Conservation (phyloP, 2,797 vertebrate species). For the Clamator glandarius region DNA sequence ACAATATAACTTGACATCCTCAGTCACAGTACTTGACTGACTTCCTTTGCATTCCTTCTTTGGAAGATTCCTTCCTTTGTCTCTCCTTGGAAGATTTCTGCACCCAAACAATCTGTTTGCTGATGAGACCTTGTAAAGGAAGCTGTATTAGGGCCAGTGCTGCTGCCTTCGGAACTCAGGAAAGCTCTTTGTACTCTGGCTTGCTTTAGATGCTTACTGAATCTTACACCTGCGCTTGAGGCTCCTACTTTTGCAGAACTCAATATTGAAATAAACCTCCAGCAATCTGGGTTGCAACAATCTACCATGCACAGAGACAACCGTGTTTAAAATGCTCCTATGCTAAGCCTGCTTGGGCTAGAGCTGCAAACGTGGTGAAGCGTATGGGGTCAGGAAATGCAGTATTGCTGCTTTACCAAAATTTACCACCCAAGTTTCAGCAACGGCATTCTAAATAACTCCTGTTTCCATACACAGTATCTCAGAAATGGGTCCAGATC, state of each 20-base stretch:
- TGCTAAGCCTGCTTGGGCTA: not conserved
- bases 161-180: not conserved
- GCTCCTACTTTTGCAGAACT: not conserved
- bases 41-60: not conserved
- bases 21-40: not conserved
- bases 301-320: not conserved
- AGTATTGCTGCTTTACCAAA: not conserved
- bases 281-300: not conserved
- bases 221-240: not conserved
- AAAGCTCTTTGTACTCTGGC: not conserved
- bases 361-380: not conserved
- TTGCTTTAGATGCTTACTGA: not conserved
- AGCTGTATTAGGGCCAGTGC: not conserved
- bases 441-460: not conserved
- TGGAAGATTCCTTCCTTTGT: not conserved
- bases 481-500: not conserved
- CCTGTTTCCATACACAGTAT: not conserved
- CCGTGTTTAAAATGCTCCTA: not conserved
- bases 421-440: not conserved
- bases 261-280: not conserved
- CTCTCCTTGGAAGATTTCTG: not conserved
- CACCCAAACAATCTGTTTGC: not conserved
- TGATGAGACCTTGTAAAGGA: not conserved
- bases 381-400: not conserved
- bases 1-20: not conserved